Evolutionary conservation across 2,113 vertebrate species (phyloP), one percentile per base, ranked within the genome.

Genomic region (Anoura caudifer): DNA sequence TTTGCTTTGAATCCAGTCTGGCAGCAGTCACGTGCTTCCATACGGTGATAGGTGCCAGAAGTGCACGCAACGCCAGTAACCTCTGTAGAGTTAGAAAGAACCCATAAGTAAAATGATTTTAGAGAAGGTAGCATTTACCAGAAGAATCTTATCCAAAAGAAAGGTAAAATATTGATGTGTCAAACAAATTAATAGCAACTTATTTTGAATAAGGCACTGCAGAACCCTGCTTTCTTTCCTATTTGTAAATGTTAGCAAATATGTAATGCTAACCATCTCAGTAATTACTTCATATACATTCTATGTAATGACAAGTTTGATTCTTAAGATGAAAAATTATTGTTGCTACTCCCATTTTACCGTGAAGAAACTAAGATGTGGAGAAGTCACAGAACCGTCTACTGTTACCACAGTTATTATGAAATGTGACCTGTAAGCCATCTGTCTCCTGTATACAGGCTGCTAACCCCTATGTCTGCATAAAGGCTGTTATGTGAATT

Each of bases 1-100:
- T 94, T 85, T 84, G 7, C 54, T 87, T 93, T 97, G 93, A 97
- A 97, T 95, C 54, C 50, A 50, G 13, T 56, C 12, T 81, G 63
- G 50, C 61, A 91, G 77, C 85, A 73, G 8, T 76, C 81, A 24
- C 1, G 20, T 79, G 13, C 43, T 96, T 83, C 31, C 43, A 80
- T 45, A 45, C 63, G 90, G 97, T 76, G 38, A 97, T 83, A 94
- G 38, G 38, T 59, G 83, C 9, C 28, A 77, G 94, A 92, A 97
- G 77, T 73, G 92, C 84, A 95, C 96, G 90, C 86, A 82, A 31
- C 5, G 4, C 33, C 83, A 93, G 70, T 70, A 80, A 90, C 36
- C 4, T 17, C 38, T 84, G 69, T 69, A 87, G 2, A 75, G 5
- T 2, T 47, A 14, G 92, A 84, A 81, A 10, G 4, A 56, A 38